Percentiles rank a stretch among this genome's conserved stretches.
phyloP scores from a whole-genome alignment of 2,797 vertebrate genomes.

The Kryptopterus vitreolus region DNA sequence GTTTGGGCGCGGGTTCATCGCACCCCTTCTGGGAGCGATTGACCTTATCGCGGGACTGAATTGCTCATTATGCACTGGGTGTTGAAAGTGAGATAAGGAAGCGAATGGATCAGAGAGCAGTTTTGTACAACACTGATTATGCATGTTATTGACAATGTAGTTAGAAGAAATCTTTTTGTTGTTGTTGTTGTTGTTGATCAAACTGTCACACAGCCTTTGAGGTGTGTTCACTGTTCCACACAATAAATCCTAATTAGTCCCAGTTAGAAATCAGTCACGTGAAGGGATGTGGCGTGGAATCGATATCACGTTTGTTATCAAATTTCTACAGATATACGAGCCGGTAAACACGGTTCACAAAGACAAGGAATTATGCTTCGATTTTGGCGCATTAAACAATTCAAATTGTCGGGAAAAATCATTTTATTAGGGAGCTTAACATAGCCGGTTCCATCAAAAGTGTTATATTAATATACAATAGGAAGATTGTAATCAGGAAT shows the following conservation, averaged over 20 bases:
- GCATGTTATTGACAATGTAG: slow-evolving; percentile 39
- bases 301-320: neutral
- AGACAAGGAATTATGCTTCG: neutral
- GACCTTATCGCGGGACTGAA: neutral
- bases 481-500: neutral
- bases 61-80: slow-evolving; percentile 30
- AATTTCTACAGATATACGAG: neutral
- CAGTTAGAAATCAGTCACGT: slow-evolving; percentile 7
- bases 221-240: slow-evolving; percentile 3
- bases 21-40: neutral
- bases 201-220: neutral
- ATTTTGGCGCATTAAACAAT: neutral
- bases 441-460: neutral
- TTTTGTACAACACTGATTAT: slow-evolving; percentile 40
- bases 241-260: slow-evolving; percentile 5
- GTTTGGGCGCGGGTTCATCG: too few relatives aligned
- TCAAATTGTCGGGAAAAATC: neutral
- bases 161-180: slow-evolving; percentile 35
- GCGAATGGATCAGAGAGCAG: slow-evolving; percentile 30
- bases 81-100: slow-evolving; percentile 35
- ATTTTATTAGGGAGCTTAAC: neutral
- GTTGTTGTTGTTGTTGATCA: too few relatives aligned
- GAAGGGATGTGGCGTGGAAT: neutral
- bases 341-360: neutral
- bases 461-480: neutral